Evolutionary conservation across 2,888 invertebrate species (phyloP).

Genomic region (Spialia ferax): DNA sequence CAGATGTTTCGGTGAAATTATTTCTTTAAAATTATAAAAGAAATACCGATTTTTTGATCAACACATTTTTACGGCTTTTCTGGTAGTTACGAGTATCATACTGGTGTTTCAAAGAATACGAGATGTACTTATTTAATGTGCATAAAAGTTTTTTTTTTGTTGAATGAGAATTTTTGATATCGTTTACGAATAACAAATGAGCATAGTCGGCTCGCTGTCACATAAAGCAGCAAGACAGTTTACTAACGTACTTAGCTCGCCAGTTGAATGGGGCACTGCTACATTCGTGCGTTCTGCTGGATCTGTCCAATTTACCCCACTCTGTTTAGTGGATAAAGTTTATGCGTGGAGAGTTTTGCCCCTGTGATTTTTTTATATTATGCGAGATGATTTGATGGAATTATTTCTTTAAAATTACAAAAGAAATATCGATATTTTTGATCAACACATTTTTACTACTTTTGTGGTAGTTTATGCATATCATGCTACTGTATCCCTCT

Average conservation of each 20-base stretch:
- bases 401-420: background rate
- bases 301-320: slow-evolving; percentile 57
- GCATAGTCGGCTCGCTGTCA: slow-evolving; percentile 42
- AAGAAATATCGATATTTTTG: background rate
- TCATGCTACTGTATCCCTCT: too few relatives aligned
- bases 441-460: too few relatives aligned
- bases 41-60: background rate
- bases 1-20: background rate
- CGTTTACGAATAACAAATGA: too few relatives aligned
- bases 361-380: background rate
- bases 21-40: background rate
- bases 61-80: too few relatives aligned
- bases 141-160: too few relatives aligned
- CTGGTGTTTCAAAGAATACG: too few relatives aligned
- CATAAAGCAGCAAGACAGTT: slow-evolving; percentile 57
- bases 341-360: background rate
- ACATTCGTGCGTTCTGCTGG: slow-evolving; percentile 48
- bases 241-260: slow-evolving; percentile 52
- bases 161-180: too few relatives aligned
- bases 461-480: too few relatives aligned
- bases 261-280: slow-evolving; percentile 58
- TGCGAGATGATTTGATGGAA: background rate
- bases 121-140: too few relatives aligned
- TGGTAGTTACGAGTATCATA: too few relatives aligned
- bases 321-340: slow-evolving; percentile 24